Conservation (phyloP, 1,140 invertebrate genomes). For the Temnothorax curvispinosus region DNA sequence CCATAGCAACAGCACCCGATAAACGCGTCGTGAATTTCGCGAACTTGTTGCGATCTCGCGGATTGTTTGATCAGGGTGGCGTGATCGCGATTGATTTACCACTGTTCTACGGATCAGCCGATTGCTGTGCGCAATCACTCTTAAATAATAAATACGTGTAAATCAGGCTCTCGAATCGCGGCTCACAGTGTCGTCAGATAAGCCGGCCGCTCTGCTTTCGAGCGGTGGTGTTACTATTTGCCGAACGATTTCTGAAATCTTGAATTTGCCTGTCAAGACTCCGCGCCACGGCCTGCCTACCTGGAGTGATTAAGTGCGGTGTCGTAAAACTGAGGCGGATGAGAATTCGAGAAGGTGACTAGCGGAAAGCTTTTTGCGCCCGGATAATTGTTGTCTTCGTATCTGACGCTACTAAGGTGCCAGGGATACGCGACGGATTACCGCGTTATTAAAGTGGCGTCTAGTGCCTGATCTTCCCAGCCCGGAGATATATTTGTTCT, state of each 20-base stretch:
- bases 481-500: conserved; percentile 81
- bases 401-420: conserved; percentile 58
- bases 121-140: conserved; percentile 63
- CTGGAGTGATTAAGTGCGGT: conserved; percentile 80
- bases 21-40: conserved; percentile 23
- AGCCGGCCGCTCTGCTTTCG: conserved; percentile 73
- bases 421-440: conserved; percentile 79
- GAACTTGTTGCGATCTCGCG: conserved; percentile 13
- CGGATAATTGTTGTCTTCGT: conserved; percentile 65
- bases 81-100: conserved; percentile 77
- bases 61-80: conserved; percentile 66
- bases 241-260: conserved; percentile 82
- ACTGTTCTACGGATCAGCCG: conserved; percentile 71
- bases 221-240: conserved; percentile 74
- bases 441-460: conserved; percentile 82
- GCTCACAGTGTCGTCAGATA: conserved; percentile 78
- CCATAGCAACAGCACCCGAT: background rate
- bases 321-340: conserved; percentile 78
- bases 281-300: conserved; percentile 55
- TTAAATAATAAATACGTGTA: conserved; percentile 82
- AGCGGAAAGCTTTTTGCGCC: background rate
- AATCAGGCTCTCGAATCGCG: conserved; percentile 82
- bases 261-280: conserved; percentile 74
- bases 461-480: conserved; percentile 77
- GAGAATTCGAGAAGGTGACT: conserved; percentile 58